phyloP scores from a whole-genome alignment of 2,113 vertebrate genomes.

The Cyprinodon brontotheroides region DNA sequence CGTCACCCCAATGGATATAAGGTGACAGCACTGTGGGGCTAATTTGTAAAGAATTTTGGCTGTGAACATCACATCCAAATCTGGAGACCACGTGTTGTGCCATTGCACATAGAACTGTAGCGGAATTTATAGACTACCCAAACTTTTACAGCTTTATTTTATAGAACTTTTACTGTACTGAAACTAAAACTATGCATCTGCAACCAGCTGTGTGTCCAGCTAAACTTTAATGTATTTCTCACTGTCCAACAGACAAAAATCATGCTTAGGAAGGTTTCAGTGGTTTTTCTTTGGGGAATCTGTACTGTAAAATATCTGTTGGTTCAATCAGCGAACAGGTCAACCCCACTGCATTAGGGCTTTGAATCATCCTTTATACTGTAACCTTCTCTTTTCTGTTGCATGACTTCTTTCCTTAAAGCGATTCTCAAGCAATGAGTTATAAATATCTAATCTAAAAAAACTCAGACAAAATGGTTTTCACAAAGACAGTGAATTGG shows the following conservation, averaged over 20 bases:
- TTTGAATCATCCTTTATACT: slow-evolving; percentile 53
- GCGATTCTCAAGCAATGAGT: slow-evolving; percentile 45
- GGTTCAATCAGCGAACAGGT: slow-evolving; percentile 37
- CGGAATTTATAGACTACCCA: slow-evolving; percentile 43
- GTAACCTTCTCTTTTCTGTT: slow-evolving; percentile 33
- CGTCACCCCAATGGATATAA: slow-evolving; percentile 7
- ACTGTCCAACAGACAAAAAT: neutral
- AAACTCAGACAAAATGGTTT: slow-evolving; percentile 30
- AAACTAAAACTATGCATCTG: slow-evolving; percentile 16
- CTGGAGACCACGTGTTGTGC: slow-evolving; percentile 39
- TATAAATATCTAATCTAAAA: slow-evolving; percentile 59
- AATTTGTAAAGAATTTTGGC: slow-evolving; percentile 7
- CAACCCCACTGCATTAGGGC: neutral
- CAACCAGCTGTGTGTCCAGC: slow-evolving; percentile 21
- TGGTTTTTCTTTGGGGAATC: neutral
- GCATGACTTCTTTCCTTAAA: slow-evolving; percentile 51
- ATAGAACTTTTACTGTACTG: slow-evolving; percentile 4
- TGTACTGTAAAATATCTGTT: slow-evolving; percentile 39
- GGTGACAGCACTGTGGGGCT: slow-evolving; percentile 5
- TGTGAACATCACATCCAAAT: slow-evolving; percentile 22
- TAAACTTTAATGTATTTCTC: neutral
- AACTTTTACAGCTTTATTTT: slow-evolving; percentile 45
- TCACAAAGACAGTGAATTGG: slow-evolving; percentile 31
- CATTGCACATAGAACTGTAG: slow-evolving; percentile 21
- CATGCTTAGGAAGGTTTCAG: slow-evolving; percentile 6